Percentiles rank a stretch among this genome's conserved stretches.
These are phyloP conservation scores for Poeciliopsis turneri DNA, from an alignment of 2,797 vertebrate species.

Conservation along the genomic window DNA sequence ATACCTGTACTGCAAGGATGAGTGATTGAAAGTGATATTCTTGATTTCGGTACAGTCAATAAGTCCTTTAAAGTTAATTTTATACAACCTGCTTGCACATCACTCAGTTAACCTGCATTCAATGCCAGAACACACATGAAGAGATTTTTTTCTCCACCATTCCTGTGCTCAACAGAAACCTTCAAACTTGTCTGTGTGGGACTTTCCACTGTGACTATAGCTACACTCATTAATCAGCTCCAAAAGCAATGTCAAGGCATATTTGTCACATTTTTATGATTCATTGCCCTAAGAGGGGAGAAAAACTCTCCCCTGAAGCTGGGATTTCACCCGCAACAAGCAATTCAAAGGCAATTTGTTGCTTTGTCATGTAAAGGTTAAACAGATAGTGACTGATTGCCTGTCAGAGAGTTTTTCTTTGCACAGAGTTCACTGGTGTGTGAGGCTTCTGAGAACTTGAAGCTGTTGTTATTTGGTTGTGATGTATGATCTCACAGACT, in stretches of 20 bases:
- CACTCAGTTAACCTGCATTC: slow-evolving; percentile 41
- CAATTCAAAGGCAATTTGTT: slow-evolving; percentile 78
- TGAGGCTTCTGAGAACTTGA: slow-evolving; percentile 36
- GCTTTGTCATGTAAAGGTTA: slow-evolving; percentile 75
- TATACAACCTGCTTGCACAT: slow-evolving; percentile 48
- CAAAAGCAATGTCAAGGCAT: slow-evolving; percentile 75
- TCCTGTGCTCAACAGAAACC: slow-evolving; percentile 63
- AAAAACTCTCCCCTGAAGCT: slow-evolving; percentile 71
- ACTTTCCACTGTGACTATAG: slow-evolving; percentile 78
- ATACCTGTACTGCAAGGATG: not conserved
- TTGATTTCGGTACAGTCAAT: slow-evolving; percentile 15
- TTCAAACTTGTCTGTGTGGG: slow-evolving; percentile 74
- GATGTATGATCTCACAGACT: slow-evolving; percentile 52
- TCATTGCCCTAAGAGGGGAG: slow-evolving; percentile 67
- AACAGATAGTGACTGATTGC: slow-evolving; percentile 69
- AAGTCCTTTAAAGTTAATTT: slow-evolving; percentile 41
- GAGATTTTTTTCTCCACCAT: slow-evolving; percentile 59
- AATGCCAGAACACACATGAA: slow-evolving; percentile 71
- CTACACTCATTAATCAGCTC: slow-evolving; percentile 81
- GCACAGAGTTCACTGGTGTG: slow-evolving; percentile 39
- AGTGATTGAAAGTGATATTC: slow-evolving; percentile 16
- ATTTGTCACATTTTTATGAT: slow-evolving; percentile 81
- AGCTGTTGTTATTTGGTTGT: slow-evolving; percentile 32
- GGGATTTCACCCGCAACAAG: slow-evolving; percentile 78
- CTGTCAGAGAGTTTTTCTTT: slow-evolving; percentile 61